Evolutionary conservation across 2,888 invertebrate species (phyloP).

Genomic region (Panzeria rudis): DNA sequence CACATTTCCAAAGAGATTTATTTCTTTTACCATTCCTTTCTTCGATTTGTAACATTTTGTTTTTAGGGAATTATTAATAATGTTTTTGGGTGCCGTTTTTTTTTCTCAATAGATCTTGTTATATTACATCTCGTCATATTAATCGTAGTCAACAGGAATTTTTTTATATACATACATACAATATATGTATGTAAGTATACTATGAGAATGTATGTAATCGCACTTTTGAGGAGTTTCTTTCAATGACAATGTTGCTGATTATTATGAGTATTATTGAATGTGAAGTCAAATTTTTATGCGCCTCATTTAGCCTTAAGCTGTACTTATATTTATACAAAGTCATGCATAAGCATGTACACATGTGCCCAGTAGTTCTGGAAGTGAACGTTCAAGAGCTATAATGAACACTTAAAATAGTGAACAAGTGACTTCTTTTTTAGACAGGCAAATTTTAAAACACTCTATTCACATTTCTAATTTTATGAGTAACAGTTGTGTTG

Average conservation of each 20-base stretch:
- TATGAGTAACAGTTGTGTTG: neutral
- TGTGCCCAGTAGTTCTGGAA: neutral
- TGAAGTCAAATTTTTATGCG: constrained; percentile 62
- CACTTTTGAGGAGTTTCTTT: constrained; percentile 19
- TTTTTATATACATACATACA: neutral
- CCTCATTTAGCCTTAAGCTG: constrained; percentile 71
- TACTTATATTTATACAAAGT: neutral
- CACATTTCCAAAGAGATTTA: constrained; percentile 28
- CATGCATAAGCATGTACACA: constrained; percentile 8
- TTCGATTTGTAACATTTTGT: constrained; percentile 21
- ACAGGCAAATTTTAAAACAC: neutral
- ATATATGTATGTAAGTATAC: neutral
- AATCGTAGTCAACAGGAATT: constrained; percentile 26
- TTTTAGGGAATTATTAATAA: constrained; percentile 38
- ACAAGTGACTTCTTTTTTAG: neutral
- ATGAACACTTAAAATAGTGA: neutral
- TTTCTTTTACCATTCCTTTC: constrained; percentile 8
- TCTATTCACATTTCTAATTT: neutral
- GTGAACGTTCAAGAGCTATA: neutral
- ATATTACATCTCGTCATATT: constrained; percentile 39
- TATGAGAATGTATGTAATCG: neutral
- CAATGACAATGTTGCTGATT: constrained; percentile 19
- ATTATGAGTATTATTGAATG: constrained; percentile 57
- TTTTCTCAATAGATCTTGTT: constrained; percentile 2
- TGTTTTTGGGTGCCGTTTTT: neutral